These are phyloP conservation scores for Dendroctonus valens DNA, from an alignment of 1,140 invertebrate genomes.

Conservation along the genomic window DNA sequence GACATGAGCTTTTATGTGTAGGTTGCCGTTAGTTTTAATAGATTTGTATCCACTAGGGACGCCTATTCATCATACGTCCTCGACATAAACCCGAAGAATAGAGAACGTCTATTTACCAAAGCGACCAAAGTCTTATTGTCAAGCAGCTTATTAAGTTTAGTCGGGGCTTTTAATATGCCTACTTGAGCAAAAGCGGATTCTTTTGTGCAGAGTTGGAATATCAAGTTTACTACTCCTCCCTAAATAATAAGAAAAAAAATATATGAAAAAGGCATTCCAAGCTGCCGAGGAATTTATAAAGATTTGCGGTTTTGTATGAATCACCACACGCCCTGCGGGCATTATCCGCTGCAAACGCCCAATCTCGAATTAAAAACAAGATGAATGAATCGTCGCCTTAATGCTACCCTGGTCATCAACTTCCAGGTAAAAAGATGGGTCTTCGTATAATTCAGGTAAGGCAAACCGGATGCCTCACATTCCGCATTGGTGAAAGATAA, in stretches of 20 bases:
- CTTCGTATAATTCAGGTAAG: slow-evolving; percentile 28
- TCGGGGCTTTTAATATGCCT: slow-evolving; percentile 9
- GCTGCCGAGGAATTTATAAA: slow-evolving; percentile 17
- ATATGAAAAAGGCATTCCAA: slow-evolving; percentile 7
- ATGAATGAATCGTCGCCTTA: slow-evolving; percentile 23
- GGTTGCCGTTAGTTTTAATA: no score
- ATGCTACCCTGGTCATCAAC: slow-evolving; percentile 14
- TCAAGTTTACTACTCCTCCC: slow-evolving; percentile 4
- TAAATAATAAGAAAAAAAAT: neutral
- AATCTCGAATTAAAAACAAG: slow-evolving; percentile 20
- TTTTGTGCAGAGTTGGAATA: slow-evolving; percentile 6
- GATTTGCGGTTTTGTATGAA: slow-evolving; percentile 19
- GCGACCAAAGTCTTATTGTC: slow-evolving; percentile 20
- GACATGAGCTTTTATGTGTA: no score
- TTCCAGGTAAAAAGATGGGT: slow-evolving; percentile 35
- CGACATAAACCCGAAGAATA: no score
- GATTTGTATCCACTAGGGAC: no score
- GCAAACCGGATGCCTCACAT: slow-evolving; percentile 29
- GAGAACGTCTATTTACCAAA: no score
- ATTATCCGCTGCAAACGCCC: slow-evolving; percentile 9
- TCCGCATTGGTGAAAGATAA: slow-evolving; percentile 17
- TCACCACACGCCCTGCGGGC: slow-evolving; percentile 16
- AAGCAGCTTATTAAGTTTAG: slow-evolving; percentile 4
- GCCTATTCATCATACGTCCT: no score
- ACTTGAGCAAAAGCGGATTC: slow-evolving; percentile 10